These are phyloP conservation scores for Hipposideros armiger DNA, from an alignment of 2,113 vertebrate species.

Conservation along the genomic window DNA sequence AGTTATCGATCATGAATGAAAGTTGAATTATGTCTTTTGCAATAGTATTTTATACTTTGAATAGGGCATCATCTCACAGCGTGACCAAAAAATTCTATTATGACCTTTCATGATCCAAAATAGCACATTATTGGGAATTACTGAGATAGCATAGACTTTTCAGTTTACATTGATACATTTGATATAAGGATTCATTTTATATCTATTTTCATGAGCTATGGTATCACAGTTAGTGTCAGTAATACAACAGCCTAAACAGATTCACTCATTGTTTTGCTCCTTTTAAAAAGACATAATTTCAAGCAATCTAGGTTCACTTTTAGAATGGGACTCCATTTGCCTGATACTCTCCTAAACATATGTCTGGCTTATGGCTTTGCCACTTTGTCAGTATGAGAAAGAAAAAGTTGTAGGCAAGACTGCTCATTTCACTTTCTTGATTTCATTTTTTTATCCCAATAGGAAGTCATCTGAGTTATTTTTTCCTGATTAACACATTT, in stretches of 20 bases:
- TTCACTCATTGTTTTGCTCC: background rate
- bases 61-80: background rate
- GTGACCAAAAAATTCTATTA: background rate
- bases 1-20: background rate
- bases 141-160: constrained; percentile 5
- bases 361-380: background rate
- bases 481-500: constrained; percentile 85
- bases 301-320: background rate
- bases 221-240: background rate
- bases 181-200: constrained; percentile 53
- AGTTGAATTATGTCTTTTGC: background rate
- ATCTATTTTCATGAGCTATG: constrained; percentile 37
- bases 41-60: constrained; percentile 29
- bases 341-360: constrained; percentile 37
- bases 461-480: constrained; percentile 80
- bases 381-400: constrained; percentile 45
- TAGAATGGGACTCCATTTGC: constrained; percentile 21
- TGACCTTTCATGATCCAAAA: background rate
- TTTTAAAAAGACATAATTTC: constrained; percentile 47
- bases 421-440: constrained; percentile 71
- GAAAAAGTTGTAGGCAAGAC: constrained; percentile 37
- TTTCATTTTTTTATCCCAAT: constrained; percentile 28
- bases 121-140: background rate
- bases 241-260: background rate
- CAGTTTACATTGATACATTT: constrained; percentile 46